A percentile compares a stretch with the other conserved stretches of the same genome.
These are phyloP conservation scores for Hypotaenidia okinawae DNA, from an alignment of 2,797 vertebrate genomes.

Conservation along the genomic window DNA sequence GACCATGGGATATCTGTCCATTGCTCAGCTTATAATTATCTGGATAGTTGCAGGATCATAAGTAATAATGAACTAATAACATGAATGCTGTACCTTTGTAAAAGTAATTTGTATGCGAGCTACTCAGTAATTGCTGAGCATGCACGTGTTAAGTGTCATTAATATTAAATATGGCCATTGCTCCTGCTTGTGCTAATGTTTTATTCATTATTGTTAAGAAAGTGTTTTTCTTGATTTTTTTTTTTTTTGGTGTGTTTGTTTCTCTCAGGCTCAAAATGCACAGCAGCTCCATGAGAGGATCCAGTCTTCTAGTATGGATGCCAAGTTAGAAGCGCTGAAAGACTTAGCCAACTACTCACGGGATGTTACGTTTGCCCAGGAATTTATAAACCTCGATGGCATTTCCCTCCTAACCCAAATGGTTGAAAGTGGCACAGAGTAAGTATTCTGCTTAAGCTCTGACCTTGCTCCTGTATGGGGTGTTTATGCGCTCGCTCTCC, in stretches of 20 bases:
- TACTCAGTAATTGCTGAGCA: not conserved
- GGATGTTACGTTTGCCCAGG: constrained; percentile 96
- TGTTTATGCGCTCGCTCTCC: not conserved
- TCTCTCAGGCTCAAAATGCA: constrained; percentile 87
- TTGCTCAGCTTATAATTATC: not conserved
- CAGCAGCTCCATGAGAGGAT: constrained; percentile 92
- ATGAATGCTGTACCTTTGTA: fast-evolving
- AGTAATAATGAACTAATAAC: not conserved
- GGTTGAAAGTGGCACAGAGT: constrained; percentile 98
- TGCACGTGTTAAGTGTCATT: not conserved
- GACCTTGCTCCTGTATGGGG: fast-evolving
- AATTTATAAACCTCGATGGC: constrained; percentile 98
- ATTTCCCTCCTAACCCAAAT: constrained; percentile 96
- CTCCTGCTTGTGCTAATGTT: not conserved
- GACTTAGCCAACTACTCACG: constrained; percentile 93
- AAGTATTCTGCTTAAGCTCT: constrained; percentile 73
- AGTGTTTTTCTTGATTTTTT: not conserved
- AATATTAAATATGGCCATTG: not conserved
- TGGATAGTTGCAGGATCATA: not conserved
- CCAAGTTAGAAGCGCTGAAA: constrained; percentile 96
- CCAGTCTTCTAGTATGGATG: constrained; percentile 98
- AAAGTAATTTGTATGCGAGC: not conserved
- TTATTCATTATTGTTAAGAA: not conserved
- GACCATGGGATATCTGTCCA: not conserved
- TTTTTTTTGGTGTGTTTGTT: not conserved